Evolutionary conservation across 2,797 vertebrate genomes (phyloP), one percentile per base, ranked within the genome.

Genomic region (Cyclura pinguis): DNA sequence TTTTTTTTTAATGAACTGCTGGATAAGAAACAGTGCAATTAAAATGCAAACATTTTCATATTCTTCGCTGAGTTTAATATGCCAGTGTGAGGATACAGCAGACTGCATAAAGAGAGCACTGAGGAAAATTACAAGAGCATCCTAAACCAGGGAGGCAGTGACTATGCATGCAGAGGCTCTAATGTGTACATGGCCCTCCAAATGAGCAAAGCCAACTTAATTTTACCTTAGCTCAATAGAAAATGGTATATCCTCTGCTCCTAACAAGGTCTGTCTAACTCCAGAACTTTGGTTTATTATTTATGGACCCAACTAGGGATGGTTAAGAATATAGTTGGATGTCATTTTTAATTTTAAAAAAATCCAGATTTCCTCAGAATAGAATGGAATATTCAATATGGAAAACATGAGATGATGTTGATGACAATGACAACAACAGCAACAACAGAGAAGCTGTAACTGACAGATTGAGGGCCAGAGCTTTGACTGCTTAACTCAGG

Each of bases 21-120:
- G 74, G 73, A 20, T 50, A 95, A 62, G 83, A 89, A 95, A 85
- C 82, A 2, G 1, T 88, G 22, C 59, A 92, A 93, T 92, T 93
- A 93, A 94, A 92, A 93, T 93, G 50, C 6, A 92, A 64, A 91
- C 90, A 38, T 90, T 92, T 80, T 89, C 0, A 0, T 90, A 0
- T 18, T 90, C 20, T 80, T 80, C 18, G 87, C 88, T 91, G 0
- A 80, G 3, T 89, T 78, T 57, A 87, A 32, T 64, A 87, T 90
- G 93, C 80, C 52, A 89, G 52, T 85, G 32, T 89, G 42, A 91
- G 73, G 67, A 80, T 14, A 85, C 1, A 90, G 16, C 69, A 4
- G 32, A 27, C 0, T 38, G 32, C 42, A 89, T 89, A 69, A 80
- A 93, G 92, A n/a, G 2, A 90, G 76, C 4, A 73, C 86, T 88